These are phyloP conservation scores for Apistogramma diplotaenia DNA, from an alignment of 2,113 vertebrate genomes.

Conservation along the genomic window DNA sequence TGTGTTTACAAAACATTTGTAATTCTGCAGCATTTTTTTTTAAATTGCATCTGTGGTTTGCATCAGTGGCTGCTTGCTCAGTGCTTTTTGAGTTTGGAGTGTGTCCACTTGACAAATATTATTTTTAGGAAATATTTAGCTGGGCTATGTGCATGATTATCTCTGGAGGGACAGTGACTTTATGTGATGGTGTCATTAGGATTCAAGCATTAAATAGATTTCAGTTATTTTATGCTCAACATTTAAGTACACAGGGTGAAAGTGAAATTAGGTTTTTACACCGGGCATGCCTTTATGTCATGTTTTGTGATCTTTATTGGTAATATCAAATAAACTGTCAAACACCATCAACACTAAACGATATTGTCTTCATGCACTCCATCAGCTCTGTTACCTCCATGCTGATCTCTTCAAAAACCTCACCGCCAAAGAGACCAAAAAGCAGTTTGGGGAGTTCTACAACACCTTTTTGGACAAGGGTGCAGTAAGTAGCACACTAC, in stretches of 20 bases:
- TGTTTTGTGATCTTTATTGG: background rate
- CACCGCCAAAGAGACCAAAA: conserved; percentile 86
- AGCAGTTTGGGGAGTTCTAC: conserved; percentile 86
- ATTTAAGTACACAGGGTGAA: background rate
- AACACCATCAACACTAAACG: background rate
- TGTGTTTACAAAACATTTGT: background rate
- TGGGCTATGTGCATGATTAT: background rate
- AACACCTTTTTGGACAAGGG: conserved; percentile 88
- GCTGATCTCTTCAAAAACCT: conserved; percentile 81
- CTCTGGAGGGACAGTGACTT: background rate
- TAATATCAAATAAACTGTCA: background rate
- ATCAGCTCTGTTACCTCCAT: conserved; percentile 87
- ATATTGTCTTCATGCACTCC: background rate
- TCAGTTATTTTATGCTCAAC: background rate
- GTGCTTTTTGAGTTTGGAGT: background rate
- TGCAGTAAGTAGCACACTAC: conserved; percentile 77
- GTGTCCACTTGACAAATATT: background rate
- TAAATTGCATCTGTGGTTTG: background rate
- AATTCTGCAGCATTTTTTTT: background rate
- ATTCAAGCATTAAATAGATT: background rate
- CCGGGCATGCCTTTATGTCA: background rate
- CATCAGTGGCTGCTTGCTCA: background rate
- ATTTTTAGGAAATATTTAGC: background rate
- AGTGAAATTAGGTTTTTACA: background rate
- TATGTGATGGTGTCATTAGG: background rate